Evolutionary conservation across 1,140 invertebrate genomes (phyloP), one percentile per base, ranked within the genome.

Genomic region (Drosophila sturtevanti): DNA sequence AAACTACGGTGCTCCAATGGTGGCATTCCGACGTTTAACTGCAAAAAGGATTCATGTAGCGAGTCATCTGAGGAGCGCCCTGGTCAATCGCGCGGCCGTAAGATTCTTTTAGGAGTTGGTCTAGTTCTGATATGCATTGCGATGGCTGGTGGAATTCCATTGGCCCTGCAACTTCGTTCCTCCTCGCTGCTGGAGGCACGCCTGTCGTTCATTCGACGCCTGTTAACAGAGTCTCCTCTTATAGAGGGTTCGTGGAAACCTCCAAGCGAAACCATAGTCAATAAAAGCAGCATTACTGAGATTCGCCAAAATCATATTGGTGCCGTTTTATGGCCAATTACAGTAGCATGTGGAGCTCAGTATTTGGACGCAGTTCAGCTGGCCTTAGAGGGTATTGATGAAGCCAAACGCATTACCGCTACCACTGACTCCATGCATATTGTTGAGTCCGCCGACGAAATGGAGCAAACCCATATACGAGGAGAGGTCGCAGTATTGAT

Each of bases 401-500:
- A 81, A 55, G 89, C 90, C 1, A 84, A 74, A 60, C 89, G 95
- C 65, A 93, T 96, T 66, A 94, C 95, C 9, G 93, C 77, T 2
- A 73, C 75, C n/a, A 86, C 77, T 6, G 86, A 85, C 52, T 75
- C 73, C 0, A 85, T 92, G 79, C 79, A 91, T 44, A 90, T 92
- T 63, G 90, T 92, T 12, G 85, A 91, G 35, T 90, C 90, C 1
- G 91, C 91, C 10, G 91, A 92, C 48, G 91, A 95, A 81, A 94
- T 97, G 68, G 92, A 93, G 62, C 92, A 94, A 68, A 94, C 94
- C 0, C 95, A 95, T 76, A 89, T 92, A 5, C 92, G 92, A 3
- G 94, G 94, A 16, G 94, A 94, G 74, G 94, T 96, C 74, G 95
- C 94, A 4, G 95, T 95, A 66, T 81, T 96, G 61, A 94, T 96